Conservation (phyloP, 2,113 vertebrate species). For the Chlamydotis undulata region DNA sequence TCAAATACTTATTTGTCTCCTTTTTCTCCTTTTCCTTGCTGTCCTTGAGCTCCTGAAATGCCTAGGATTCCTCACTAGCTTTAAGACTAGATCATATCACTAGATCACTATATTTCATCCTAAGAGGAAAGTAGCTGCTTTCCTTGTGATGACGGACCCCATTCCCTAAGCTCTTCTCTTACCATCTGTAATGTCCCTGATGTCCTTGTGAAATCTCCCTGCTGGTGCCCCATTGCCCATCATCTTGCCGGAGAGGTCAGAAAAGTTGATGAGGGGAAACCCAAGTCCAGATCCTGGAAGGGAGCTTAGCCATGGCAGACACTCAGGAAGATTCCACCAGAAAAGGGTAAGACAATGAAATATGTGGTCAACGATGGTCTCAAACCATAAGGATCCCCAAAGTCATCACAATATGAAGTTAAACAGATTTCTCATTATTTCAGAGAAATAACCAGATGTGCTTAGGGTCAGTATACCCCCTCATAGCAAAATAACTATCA, state of each 20-base stretch:
- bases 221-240: neutral
- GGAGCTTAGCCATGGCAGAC: neutral
- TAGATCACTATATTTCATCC: neutral
- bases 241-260: neutral
- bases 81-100: neutral
- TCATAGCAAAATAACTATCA: neutral
- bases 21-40: neutral
- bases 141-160: neutral
- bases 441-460: neutral
- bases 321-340: neutral
- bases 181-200: neutral
- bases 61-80: neutral
- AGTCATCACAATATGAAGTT: neutral
- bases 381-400: neutral
- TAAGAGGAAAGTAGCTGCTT: neutral
- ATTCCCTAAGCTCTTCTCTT: neutral
- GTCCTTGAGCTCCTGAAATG: neutral
- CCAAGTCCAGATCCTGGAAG: neutral
- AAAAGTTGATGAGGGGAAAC: neutral
- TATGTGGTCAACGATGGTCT: neutral
- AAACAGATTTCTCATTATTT: neutral
- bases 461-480: neutral
- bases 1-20: neutral
- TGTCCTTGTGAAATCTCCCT: neutral
- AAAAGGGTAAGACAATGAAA: neutral